phyloP scores from a whole-genome alignment of 2,113 vertebrate species.

The Spilogale gracilis region DNA sequence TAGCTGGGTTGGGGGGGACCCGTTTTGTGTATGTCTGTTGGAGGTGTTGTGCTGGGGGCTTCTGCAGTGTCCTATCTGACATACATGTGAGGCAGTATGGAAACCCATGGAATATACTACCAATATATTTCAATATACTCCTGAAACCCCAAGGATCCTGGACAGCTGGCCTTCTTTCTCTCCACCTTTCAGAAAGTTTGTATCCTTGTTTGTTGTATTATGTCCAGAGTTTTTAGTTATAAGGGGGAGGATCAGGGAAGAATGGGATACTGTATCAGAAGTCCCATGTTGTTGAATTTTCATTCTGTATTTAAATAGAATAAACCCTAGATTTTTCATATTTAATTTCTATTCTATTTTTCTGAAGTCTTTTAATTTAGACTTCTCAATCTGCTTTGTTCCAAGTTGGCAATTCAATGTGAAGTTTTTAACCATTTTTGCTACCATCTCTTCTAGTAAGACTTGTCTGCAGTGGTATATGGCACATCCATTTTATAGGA shows the following conservation, averaged over 20 bases:
- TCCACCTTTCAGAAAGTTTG: not conserved
- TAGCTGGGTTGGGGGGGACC: not conserved
- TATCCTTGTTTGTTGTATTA: not conserved
- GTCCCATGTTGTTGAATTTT: not conserved
- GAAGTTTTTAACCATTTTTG: not conserved
- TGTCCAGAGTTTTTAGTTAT: not conserved
- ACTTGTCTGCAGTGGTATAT: not conserved
- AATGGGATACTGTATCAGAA: not conserved
- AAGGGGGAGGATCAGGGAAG: not conserved
- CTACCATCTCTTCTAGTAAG: not conserved
- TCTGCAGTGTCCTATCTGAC: not conserved
- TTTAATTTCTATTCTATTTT: constrained; percentile 40
- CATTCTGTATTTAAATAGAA: not conserved
- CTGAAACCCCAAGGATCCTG: not conserved
- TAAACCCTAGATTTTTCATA: not conserved
- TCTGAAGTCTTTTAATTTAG: not conserved
- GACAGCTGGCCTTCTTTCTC: not conserved
- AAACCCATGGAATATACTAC: not conserved
- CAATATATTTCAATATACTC: not conserved
- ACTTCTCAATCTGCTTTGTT: constrained; percentile 8
- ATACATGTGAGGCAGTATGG: not conserved
- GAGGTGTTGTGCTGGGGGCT: not conserved
- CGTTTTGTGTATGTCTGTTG: not conserved
- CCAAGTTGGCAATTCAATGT: not conserved
- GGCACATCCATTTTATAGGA: not conserved